Base-by-base conservation (phyloP, 2,888 invertebrate species). In the Balanococcus diminutus region DNA sequence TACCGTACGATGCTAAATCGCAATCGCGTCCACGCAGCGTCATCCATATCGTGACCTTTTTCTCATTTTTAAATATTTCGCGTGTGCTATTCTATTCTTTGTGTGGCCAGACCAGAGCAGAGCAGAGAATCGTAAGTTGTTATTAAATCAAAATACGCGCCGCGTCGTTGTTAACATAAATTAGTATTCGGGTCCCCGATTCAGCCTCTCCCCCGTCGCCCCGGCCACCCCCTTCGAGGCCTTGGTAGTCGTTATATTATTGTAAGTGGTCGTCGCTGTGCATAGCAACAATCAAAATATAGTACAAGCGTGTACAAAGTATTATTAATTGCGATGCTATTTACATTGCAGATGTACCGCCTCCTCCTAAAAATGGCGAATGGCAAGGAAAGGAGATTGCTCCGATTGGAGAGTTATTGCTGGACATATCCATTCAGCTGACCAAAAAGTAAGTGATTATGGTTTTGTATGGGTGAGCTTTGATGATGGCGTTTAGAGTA, bases 381-480 rank as follows among this genome's bases (percentile, higher is more conserved):
- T 96, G 96, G 95, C 94, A 94, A 89, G 93, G 96, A 0, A 95
- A 96, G 90, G 94, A 96, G 89, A 93, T 95, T 88, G 96, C 96
- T 51, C 95, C 96, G 25, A 95, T 96, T 79, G 96, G 96, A 51
- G 96, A 96, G 91, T 91, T 96, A 28, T 92, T 97, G 67, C 91
- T 96, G 88, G 97, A 97, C 90, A 93, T 96, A 89, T 96, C 96
- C 42, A 93, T 94, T 88, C 96, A 94, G 89, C 91, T 96, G 88
- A 95, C 96, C n/a, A 93, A 94, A 91, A 95, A 94, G 96, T 96
- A 92, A 94, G 28, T 81, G 39, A 22, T 9, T 11, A 6, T 16
- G 11, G 31, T 36, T 81, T 36, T 32, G 9, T 36, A 36, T 25
- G 67, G 28, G 28, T 16, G 67, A 67, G 67, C 67, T 67, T 67